Evolutionary conservation across 2,113 vertebrate species (phyloP).

Genomic region (Pedetes capensis): DNA sequence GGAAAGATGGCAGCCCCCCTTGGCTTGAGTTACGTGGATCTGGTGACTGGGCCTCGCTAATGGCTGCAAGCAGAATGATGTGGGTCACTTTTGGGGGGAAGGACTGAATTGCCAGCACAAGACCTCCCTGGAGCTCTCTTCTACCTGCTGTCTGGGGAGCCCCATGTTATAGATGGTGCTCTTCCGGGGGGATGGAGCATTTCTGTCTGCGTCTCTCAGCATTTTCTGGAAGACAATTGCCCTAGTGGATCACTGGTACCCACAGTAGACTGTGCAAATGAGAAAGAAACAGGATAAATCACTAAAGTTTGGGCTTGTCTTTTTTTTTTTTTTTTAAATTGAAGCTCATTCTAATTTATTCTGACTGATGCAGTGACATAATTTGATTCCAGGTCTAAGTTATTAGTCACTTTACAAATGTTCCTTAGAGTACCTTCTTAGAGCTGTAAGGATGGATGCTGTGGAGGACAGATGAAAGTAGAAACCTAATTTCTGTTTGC

Average conservation of each 20-base stretch:
- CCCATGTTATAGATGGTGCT: neutral
- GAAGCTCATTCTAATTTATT: neutral
- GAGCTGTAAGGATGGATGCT: neutral
- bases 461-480: neutral
- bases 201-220: neutral
- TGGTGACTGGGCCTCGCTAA: neutral
- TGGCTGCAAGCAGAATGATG: neutral
- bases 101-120: neutral
- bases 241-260: neutral
- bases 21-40: neutral
- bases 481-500: neutral
- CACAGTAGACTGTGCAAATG: neutral
- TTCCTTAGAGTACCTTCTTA: neutral
- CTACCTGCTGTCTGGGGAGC: neutral
- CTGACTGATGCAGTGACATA: neutral
- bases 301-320: neutral
- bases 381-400: conserved; percentile 13
- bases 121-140: neutral
- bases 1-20: neutral
- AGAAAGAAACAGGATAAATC: neutral
- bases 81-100: neutral
- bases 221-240: neutral
- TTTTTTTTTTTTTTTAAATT: neutral
- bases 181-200: neutral
- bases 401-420: neutral